These are phyloP conservation scores for Zeus faber DNA, from an alignment of 2,113 vertebrate genomes.

Conservation along the genomic window DNA sequence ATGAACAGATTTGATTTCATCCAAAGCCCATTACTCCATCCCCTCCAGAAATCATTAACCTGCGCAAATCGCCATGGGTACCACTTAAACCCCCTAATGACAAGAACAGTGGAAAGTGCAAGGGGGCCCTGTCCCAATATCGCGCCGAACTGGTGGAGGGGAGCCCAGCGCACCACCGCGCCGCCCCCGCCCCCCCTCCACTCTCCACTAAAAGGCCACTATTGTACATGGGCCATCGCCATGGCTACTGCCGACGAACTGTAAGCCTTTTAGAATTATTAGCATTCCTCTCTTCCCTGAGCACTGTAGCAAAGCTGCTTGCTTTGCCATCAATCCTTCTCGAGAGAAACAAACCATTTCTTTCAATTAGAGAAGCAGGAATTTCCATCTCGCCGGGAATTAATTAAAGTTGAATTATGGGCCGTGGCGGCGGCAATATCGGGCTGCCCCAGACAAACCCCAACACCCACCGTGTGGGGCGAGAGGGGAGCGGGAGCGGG, in stretches of 20 bases:
- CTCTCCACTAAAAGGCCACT: constrained; percentile 73
- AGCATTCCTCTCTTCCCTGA: constrained; percentile 80
- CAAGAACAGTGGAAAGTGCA: constrained; percentile 54
- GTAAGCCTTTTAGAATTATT: constrained; percentile 84
- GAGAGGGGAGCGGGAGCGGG: not conserved
- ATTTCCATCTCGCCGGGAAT: constrained; percentile 70
- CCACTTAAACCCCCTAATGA: constrained; percentile 57
- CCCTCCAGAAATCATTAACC: constrained; percentile 12
- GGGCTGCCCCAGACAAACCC: constrained; percentile 45
- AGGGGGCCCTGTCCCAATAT: constrained; percentile 60
- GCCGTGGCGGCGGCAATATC: constrained; percentile 54
- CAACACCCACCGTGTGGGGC: constrained; percentile 36
- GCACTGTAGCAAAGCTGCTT: constrained; percentile 71
- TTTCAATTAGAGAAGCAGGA: constrained; percentile 61
- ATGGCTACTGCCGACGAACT: constrained; percentile 83
- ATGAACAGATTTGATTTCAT: constrained; percentile 10
- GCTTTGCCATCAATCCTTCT: constrained; percentile 55
- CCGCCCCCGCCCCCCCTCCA: constrained; percentile 31
- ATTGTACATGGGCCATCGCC: constrained; percentile 81
- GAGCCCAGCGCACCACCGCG: not conserved
- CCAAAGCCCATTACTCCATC: constrained; percentile 15
- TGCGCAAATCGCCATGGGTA: constrained; percentile 35
- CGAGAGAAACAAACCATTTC: constrained; percentile 54
- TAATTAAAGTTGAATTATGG: constrained; percentile 81
- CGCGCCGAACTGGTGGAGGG: constrained; percentile 48